Conservation (phyloP, 2,888 invertebrate species). For the Tricholauxania praeusta region DNA sequence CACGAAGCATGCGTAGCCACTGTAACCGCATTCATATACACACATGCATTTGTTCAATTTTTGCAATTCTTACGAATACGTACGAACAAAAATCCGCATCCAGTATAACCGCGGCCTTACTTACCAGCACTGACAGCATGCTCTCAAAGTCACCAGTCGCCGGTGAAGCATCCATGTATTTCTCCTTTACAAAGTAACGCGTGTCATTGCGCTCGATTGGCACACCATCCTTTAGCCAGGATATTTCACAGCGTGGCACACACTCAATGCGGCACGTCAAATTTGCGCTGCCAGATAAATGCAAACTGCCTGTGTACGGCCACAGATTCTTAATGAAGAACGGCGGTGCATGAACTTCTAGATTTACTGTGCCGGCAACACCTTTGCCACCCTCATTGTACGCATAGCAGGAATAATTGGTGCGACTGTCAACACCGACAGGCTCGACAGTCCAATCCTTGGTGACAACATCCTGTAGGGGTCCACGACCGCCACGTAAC, state of each 20-base stretch:
- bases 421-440: constrained; percentile 85
- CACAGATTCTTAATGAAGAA: constrained; percentile 87
- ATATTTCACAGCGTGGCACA: constrained; percentile 85
- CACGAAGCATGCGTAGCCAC: too few relatives aligned
- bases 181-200: constrained; percentile 78
- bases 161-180: constrained; percentile 78
- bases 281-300: constrained; percentile 81
- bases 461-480: constrained; percentile 80
- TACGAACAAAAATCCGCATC: too few relatives aligned
- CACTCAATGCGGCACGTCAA: constrained; percentile 91
- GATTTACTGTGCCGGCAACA: constrained; percentile 74
- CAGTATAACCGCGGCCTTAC: too few relatives aligned
- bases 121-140: constrained; percentile 85
- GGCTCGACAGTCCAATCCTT: constrained; percentile 85
- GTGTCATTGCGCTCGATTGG: constrained; percentile 72
- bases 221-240: constrained; percentile 85
- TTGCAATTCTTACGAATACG: too few relatives aligned
- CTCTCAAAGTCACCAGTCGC: constrained; percentile 90
- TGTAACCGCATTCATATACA: too few relatives aligned
- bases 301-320: constrained; percentile 84
- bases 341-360: constrained; percentile 86
- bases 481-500: constrained; percentile 80
- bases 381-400: constrained; percentile 88
- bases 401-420: constrained; percentile 91
- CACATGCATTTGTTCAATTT: too few relatives aligned